Evolutionary conservation across 2,888 invertebrate species (phyloP).

Genomic region (Lasiommata megera): DNA sequence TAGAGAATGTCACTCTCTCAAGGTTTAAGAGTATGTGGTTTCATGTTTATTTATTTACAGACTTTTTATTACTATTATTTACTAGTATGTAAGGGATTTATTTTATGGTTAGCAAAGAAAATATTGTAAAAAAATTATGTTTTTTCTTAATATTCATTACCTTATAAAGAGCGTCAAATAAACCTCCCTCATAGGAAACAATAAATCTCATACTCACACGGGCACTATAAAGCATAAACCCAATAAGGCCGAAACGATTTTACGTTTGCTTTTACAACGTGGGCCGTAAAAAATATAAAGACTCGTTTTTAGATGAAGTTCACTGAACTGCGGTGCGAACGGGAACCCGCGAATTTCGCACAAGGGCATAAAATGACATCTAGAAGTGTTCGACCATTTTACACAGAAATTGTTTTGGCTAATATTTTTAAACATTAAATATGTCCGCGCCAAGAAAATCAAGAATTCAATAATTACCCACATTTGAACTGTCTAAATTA

Average conservation of each 20-base stretch:
- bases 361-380: not conserved
- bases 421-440: too few relatives aligned
- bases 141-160: too few relatives aligned
- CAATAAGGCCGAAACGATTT: conserved; percentile 39
- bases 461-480: too few relatives aligned
- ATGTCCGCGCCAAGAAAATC: too few relatives aligned
- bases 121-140: too few relatives aligned
- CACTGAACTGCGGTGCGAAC: conserved; percentile 32
- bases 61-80: too few relatives aligned
- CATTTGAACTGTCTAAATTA: too few relatives aligned
- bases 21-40: too few relatives aligned
- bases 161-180: not conserved
- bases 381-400: not conserved
- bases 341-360: not conserved
- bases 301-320: conserved; percentile 37
- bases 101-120: too few relatives aligned
- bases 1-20: too few relatives aligned
- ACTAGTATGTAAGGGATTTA: too few relatives aligned
- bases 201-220: conserved; percentile 20
- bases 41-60: too few relatives aligned
- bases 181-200: conserved; percentile 22
- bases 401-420: not conserved
- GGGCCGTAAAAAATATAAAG: conserved; percentile 42
- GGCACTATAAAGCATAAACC: conserved; percentile 28
- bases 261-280: conserved; percentile 43